phyloP scores from a whole-genome alignment of 2,888 invertebrate species.

The Bedellia somnulentella region DNA sequence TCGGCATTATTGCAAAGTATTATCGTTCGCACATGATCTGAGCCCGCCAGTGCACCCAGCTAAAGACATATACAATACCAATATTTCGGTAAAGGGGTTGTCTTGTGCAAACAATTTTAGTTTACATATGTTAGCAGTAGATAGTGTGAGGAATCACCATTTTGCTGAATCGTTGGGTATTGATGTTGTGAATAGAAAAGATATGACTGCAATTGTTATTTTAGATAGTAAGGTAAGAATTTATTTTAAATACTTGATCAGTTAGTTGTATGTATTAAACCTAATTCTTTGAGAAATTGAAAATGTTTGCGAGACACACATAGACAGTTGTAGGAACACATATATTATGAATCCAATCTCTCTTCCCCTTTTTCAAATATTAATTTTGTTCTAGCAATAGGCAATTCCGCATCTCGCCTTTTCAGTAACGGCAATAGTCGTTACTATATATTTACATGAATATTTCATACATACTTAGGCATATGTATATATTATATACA shows the following conservation, averaged over 20 bases:
- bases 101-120: conserved; percentile 41
- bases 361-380: too few species aligned
- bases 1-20: conserved; percentile 35
- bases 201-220: conserved; percentile 70
- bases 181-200: conserved; percentile 58
- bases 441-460: too few species aligned
- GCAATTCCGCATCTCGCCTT: too few species aligned
- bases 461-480: too few species aligned
- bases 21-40: conserved; percentile 36
- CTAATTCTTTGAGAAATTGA: conserved; percentile 4
- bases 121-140: conserved; percentile 65
- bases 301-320: too few species aligned
- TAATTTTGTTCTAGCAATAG: too few species aligned
- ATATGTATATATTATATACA: too few species aligned
- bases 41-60: conserved; percentile 30
- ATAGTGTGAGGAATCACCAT: conserved; percentile 70
- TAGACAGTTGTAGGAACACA: background rate
- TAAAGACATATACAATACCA: conserved; percentile 16
- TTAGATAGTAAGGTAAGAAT: conserved; percentile 68
- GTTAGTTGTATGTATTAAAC: background rate
- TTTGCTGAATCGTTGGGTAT: conserved; percentile 77
- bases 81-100: conserved; percentile 42
- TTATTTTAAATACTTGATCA: background rate
- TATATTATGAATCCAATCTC: background rate
- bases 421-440: too few species aligned